Evolutionary conservation across 2,797 vertebrate species (phyloP).

Genomic region (Spinus olivaceus): DNA sequence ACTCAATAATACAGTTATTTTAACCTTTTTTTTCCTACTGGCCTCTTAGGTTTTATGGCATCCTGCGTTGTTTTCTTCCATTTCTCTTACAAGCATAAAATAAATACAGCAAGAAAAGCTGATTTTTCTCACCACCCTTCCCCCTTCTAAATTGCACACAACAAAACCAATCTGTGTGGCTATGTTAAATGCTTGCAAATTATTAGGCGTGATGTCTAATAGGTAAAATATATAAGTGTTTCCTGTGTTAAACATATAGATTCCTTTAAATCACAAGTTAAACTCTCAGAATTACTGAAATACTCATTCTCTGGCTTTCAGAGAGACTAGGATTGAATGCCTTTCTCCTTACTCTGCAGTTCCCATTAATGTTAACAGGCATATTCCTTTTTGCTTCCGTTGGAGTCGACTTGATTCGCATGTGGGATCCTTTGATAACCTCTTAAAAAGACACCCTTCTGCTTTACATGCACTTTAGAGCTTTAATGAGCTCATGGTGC

Average conservation of each 20-base stretch:
- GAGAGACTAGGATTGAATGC: background rate
- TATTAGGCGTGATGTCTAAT: background rate
- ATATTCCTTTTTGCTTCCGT: background rate
- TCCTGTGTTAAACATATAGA: background rate
- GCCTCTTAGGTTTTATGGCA: background rate
- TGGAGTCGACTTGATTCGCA: background rate
- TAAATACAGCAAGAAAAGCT: background rate
- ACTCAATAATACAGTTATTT: background rate
- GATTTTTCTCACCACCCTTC: background rate
- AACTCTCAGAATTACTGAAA: background rate
- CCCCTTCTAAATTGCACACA: background rate
- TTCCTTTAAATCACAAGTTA: background rate
- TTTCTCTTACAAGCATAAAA: background rate
- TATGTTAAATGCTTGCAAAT: background rate
- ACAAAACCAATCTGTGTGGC: background rate
- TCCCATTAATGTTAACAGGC: conserved; percentile 4
- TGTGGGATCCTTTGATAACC: conserved; percentile 45
- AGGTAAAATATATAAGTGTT: background rate
- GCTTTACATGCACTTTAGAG: conserved; percentile 23
- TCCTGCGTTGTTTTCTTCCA: background rate
- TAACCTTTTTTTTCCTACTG: background rate
- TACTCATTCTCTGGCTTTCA: background rate
- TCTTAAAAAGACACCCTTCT: conserved; percentile 38
- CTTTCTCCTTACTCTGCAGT: background rate
- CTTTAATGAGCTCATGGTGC: background rate